Percentiles rank a stretch among this genome's conserved stretches.
These are phyloP conservation scores for Drosophila parabipectinata DNA, from an alignment of 1,140 invertebrate species.

Conservation along the genomic window DNA sequence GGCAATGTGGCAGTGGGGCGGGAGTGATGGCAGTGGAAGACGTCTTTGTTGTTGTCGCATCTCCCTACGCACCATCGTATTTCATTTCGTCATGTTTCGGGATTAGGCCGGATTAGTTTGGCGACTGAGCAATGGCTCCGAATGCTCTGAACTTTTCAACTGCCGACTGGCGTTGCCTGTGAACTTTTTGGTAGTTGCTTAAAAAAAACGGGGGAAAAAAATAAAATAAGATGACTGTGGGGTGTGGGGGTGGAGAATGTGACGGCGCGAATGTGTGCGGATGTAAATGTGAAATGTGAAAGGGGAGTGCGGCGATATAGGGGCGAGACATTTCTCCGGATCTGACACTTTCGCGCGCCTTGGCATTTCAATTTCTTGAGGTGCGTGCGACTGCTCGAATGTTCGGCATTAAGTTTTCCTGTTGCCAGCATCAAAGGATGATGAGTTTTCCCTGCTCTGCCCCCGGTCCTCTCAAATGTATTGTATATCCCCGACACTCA, in stretches of 20 bases:
- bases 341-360: slow-evolving; percentile 64
- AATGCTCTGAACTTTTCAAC: slow-evolving; percentile 65
- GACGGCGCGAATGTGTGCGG: slow-evolving; percentile 72
- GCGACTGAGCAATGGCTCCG: slow-evolving; percentile 78
- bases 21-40: slow-evolving; percentile 24
- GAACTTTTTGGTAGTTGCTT: slow-evolving; percentile 66
- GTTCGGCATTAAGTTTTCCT: slow-evolving; percentile 71
- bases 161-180: slow-evolving; percentile 47
- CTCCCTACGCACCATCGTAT: slow-evolving; percentile 81
- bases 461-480: neutral
- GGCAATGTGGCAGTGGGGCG: slow-evolving; percentile 3
- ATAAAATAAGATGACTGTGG: slow-evolving; percentile 13
- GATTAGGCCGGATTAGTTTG: slow-evolving; percentile 82
- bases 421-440: slow-evolving; percentile 76
- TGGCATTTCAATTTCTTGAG: slow-evolving; percentile 76
- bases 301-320: slow-evolving; percentile 20
- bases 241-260: slow-evolving; percentile 47
- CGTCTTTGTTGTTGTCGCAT: slow-evolving; percentile 43
- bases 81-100: slow-evolving; percentile 84
- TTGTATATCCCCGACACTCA: slow-evolving; percentile 34
- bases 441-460: slow-evolving; percentile 24
- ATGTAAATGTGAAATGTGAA: slow-evolving; percentile 30
- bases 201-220: slow-evolving; percentile 39
- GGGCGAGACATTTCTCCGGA: slow-evolving; percentile 26
- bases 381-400: slow-evolving; percentile 81